Base-by-base conservation (phyloP, 1,140 invertebrate species). In the Drosophila subpulchrella region DNA sequence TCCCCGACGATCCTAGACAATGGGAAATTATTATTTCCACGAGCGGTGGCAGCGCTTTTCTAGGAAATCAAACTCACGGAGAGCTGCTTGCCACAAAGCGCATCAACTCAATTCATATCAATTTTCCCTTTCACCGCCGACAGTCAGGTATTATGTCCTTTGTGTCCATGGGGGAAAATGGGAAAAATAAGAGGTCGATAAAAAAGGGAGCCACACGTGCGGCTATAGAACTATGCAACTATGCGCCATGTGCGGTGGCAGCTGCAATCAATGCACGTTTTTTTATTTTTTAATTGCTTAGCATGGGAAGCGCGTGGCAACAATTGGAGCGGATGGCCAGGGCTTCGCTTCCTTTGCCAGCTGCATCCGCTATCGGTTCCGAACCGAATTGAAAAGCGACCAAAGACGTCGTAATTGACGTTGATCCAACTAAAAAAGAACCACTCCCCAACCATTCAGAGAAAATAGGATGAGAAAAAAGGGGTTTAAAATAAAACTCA, bases 401-500 rank as follows among this genome's bases (percentile, higher is more conserved):
- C 42, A 71, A 71, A 72, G 42, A 38, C 34, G 54, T 15, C 51
- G 30, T 71, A 71, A 71, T 72, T 72, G 68, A 72, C 66, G 68
- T 71, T 71, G 66, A 72, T 71, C 66, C 36, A 50, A n/a, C 66
- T 72, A 71, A 72, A 65, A 72, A 72, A 44, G 62, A 62, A 62
- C 42, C 58, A 34, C 60, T 20, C 15, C 20, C 20, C 20, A 20
- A 20, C 20, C 20, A 20, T 20, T 20, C 20, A 20, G 1, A 20
- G 20, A 20, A 20, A 20, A 20, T 20, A 20, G 20, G 20, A 20
- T 34, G n/a, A 7, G 36, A 8, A 24, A 7, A 50, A 10, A 10
- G 61, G 32, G 32, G 15, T 36, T 36, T 36, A 53, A 79, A 75
- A 75, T 79, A 86, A 81, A 75, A 70, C 82, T 73, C 67, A 82